These are phyloP conservation scores for Promerops cafer DNA, from an alignment of 2,113 vertebrate species.

Conservation along the genomic window DNA sequence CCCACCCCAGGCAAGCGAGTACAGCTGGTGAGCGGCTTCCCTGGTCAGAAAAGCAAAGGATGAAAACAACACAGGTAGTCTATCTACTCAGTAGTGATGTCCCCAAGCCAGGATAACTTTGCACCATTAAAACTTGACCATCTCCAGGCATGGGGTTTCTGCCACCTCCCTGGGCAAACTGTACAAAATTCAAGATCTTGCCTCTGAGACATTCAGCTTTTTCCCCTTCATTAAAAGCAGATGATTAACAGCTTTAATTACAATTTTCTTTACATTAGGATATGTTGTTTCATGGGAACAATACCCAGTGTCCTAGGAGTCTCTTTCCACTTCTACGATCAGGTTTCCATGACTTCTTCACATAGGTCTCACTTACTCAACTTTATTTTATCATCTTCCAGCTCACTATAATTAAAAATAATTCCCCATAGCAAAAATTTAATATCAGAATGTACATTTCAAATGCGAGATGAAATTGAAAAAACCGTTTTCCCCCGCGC, in stretches of 20 bases:
- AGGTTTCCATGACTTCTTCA: constrained; percentile 42
- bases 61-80: background rate
- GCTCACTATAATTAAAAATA: constrained; percentile 59
- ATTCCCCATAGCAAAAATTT: constrained; percentile 31
- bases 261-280: constrained; percentile 52
- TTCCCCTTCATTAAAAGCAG: background rate
- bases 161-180: background rate
- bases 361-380: constrained; percentile 49
- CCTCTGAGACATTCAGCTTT: background rate
- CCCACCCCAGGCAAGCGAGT: background rate
- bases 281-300: constrained; percentile 16
- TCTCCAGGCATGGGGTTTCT: background rate
- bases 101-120: background rate
- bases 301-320: constrained; percentile 39
- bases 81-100: background rate
- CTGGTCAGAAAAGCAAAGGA: background rate
- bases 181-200: background rate
- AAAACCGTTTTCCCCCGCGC: background rate
- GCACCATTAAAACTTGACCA: background rate
- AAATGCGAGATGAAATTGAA: background rate
- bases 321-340: constrained; percentile 15
- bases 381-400: constrained; percentile 43
- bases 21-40: fast-evolving
- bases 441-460: constrained; percentile 50
- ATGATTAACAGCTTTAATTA: constrained; percentile 63